A percentile compares a stretch with the other conserved stretches of the same genome.
Evolutionary conservation across 2,113 vertebrate genomes (phyloP).

Genomic region (Callospermophilus lateralis): DNA sequence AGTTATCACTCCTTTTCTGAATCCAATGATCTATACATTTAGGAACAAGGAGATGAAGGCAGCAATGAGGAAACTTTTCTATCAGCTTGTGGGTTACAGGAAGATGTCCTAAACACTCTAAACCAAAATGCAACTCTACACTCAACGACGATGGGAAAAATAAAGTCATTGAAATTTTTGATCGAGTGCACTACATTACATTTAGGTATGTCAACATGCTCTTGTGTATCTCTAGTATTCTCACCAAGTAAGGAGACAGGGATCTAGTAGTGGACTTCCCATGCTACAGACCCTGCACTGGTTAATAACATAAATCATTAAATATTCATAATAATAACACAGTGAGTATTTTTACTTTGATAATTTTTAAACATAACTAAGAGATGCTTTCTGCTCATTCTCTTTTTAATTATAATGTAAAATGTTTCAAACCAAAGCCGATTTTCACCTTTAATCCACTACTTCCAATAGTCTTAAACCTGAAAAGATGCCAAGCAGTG

Average conservation of each 20-base stretch:
- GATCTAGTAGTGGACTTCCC: neutral
- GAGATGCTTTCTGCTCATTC: neutral
- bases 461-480: neutral
- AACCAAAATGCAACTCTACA: neutral
- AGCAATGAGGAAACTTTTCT: slow-evolving; percentile 25
- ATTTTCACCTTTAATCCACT: neutral
- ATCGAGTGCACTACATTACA: neutral
- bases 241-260: too few species aligned
- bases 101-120: neutral
- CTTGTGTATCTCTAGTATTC: neutral
- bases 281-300: neutral
- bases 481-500: neutral
- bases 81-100: slow-evolving; percentile 42
- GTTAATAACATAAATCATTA: neutral
- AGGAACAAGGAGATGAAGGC: too few species aligned
- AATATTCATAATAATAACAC: neutral
- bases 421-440: neutral
- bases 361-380: neutral
- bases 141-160: neutral
- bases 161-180: neutral
- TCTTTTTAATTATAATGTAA: neutral
- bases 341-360: neutral
- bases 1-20: too few species aligned
- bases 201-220: neutral
- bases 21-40: too few species aligned